Percentiles rank a stretch among this genome's conserved stretches.
Conservation (phyloP, 2,113 vertebrate genomes). For the Sinocyclocheilus anophthalmus region DNA sequence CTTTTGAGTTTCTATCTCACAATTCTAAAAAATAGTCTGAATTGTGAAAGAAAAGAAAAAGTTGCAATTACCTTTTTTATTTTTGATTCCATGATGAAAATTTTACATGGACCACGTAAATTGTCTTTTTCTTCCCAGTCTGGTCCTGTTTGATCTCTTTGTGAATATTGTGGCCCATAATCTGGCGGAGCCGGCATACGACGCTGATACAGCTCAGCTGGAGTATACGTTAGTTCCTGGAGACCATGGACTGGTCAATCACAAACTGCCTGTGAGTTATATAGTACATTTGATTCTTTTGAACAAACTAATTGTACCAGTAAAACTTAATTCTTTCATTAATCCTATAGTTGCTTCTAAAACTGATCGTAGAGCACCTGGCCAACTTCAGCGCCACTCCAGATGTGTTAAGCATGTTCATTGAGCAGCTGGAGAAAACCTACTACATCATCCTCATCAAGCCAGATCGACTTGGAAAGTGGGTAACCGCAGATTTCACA, state of each 20-base stretch:
- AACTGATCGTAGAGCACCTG: constrained; percentile 93
- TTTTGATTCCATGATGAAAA: not conserved
- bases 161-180: constrained; percentile 95
- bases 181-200: constrained; percentile 92
- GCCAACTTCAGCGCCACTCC: constrained; percentile 85
- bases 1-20: too few species aligned
- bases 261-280: constrained; percentile 91
- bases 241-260: constrained; percentile 91
- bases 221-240: constrained; percentile 91
- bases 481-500: constrained; percentile 29
- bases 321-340: constrained; percentile 15
- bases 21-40: too few species aligned
- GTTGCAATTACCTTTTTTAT: too few species aligned
- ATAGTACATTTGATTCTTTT: too few species aligned
- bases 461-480: constrained; percentile 92
- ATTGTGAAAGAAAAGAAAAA: too few species aligned
- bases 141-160: constrained; percentile 93
- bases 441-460: constrained; percentile 98
- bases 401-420: constrained; percentile 93
- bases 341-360: constrained; percentile 84
- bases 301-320: not conserved
- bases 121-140: constrained; percentile 62
- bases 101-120: not conserved
- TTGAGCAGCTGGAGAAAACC: constrained; percentile 93
- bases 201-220: constrained; percentile 92